A percentile compares a stretch with the other conserved stretches of the same genome.
Evolutionary conservation across 2,888 invertebrate genomes (phyloP).

Genomic region (Aleiodes alternator): DNA sequence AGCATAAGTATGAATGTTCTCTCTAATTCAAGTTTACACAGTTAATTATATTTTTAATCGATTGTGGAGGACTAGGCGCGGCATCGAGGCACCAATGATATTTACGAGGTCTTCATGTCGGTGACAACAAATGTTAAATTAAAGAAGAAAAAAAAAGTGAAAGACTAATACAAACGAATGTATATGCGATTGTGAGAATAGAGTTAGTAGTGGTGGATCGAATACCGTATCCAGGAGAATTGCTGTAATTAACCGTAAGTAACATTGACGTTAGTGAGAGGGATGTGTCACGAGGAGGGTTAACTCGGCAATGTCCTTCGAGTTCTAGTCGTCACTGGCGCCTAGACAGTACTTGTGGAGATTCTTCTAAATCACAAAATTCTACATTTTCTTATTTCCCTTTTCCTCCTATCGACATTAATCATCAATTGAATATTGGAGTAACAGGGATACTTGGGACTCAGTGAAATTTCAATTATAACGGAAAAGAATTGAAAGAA

Average conservation of each 20-base stretch:
- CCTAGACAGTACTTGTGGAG: slow-evolving; percentile 5
- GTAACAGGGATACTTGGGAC: no score
- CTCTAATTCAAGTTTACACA: not conserved
- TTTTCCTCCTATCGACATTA: no score
- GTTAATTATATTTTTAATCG: slow-evolving; percentile 3
- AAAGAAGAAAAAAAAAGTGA: slow-evolving; percentile 22
- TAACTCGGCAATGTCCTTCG: slow-evolving; percentile 23
- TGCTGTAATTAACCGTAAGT: slow-evolving; percentile 55
- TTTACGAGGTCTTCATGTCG: slow-evolving; percentile 51
- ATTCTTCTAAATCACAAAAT: not conserved
- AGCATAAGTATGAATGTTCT: not conserved
- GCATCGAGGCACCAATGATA: slow-evolving; percentile 38
- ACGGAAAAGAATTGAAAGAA: no score
- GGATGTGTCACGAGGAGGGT: slow-evolving; percentile 13
- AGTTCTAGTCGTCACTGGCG: not conserved
- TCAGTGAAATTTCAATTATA: no score
- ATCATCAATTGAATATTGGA: no score
- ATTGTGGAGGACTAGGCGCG: slow-evolving; percentile 11
- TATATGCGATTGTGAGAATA: slow-evolving; percentile 27
- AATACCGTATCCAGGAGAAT: slow-evolving; percentile 51
- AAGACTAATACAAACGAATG: slow-evolving; percentile 11
- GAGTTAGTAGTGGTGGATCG: slow-evolving; percentile 34
- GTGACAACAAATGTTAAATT: slow-evolving; percentile 11
- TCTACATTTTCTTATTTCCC: no score
- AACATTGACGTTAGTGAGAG: slow-evolving; percentile 36